phyloP scores from a whole-genome alignment of 2,113 vertebrate species.

The Jaculus jaculus region DNA sequence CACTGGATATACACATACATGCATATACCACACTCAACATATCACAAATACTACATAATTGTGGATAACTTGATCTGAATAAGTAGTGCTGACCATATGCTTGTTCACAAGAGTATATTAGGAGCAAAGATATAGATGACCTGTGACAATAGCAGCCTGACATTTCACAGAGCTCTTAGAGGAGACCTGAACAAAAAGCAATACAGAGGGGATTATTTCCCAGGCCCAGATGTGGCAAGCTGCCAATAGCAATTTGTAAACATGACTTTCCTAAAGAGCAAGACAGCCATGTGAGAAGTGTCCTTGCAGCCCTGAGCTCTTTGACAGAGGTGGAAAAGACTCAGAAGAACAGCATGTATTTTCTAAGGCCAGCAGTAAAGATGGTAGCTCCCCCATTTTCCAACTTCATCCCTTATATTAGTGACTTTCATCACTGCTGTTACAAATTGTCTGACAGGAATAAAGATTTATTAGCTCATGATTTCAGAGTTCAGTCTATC shows the following conservation, averaged over 20 bases:
- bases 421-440: neutral
- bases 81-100: neutral
- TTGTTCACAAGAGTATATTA: neutral
- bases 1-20: no score
- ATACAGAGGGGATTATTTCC: neutral
- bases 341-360: neutral
- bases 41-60: neutral
- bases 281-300: neutral
- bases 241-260: neutral
- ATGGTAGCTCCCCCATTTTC: neutral
- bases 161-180: neutral
- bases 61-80: neutral
- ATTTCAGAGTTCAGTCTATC: neutral
- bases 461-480: neutral
- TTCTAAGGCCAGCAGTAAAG: neutral
- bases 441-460: neutral
- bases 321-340: neutral
- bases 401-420: neutral
- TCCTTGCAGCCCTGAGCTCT: neutral
- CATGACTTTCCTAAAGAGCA: neutral
- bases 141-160: neutral
- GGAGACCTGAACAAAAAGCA: neutral
- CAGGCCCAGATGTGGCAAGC: neutral
- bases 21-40: no score
- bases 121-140: neutral